Conservation (phyloP, 2,797 vertebrate genomes). For the Pseudochaenichthys georgianus region DNA sequence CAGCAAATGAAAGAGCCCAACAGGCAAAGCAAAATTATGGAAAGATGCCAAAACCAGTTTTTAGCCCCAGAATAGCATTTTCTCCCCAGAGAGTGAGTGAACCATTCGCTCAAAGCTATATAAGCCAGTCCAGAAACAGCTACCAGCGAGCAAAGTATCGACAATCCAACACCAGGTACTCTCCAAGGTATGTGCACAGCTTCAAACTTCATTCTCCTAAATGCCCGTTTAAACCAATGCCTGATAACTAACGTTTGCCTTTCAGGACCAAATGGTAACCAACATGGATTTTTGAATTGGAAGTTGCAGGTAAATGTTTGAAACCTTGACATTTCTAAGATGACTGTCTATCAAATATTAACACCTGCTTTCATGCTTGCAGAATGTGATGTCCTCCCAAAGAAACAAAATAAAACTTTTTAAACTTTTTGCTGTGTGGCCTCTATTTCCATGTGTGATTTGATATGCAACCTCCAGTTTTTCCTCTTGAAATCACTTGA, state of each 20-base stretch:
- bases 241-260: neutral
- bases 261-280: slow-evolving; percentile 9
- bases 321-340: neutral
- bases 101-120: neutral
- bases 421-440: neutral
- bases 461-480: neutral
- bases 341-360: neutral
- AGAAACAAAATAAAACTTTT: slow-evolving; percentile 3
- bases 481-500: neutral
- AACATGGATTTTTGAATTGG: neutral
- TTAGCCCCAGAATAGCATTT: neutral
- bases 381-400: neutral
- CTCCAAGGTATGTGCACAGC: neutral
- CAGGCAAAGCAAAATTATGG: neutral
- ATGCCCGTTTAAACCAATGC: neutral
- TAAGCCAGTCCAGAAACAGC: slow-evolving; percentile 22
- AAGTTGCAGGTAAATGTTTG: neutral
- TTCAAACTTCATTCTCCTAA: neutral
- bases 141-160: neutral
- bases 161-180: neutral
- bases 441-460: neutral
- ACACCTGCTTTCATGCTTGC: slow-evolving; percentile 14
- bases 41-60: neutral
- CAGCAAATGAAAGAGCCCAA: neutral
- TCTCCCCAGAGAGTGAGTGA: neutral